Conservation (phyloP, 2,797 vertebrate genomes). For the Luscinia luscinia region DNA sequence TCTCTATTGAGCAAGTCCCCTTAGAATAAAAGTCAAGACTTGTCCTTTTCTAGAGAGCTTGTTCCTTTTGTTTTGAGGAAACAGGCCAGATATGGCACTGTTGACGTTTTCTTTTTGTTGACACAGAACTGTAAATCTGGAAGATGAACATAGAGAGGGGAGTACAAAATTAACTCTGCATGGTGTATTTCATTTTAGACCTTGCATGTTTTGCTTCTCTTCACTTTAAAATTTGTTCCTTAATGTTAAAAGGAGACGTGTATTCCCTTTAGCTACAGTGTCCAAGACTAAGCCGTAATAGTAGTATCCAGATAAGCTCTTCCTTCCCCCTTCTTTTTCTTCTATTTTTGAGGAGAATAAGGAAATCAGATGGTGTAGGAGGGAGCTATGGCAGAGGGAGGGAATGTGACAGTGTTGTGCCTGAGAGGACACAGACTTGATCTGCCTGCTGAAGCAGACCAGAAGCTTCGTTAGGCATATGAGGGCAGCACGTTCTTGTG, state of each 20-base stretch:
- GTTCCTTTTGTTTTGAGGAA: neutral
- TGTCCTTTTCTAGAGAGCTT: neutral
- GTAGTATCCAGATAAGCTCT: neutral
- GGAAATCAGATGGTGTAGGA: neutral
- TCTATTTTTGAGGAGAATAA: neutral
- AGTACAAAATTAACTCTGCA: neutral
- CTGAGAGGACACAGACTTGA: neutral
- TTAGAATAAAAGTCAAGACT: neutral
- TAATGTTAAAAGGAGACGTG: neutral
- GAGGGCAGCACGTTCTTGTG: constrained; percentile 22
- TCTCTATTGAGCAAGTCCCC: neutral
- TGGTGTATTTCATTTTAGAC: neutral
- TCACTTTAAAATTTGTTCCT: neutral
- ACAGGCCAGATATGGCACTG: neutral
- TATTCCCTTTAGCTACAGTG: neutral
- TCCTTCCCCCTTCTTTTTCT: neutral
- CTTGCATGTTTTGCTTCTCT: neutral
- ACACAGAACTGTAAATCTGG: neutral
- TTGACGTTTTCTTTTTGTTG: constrained; percentile 18
- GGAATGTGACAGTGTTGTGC: neutral
- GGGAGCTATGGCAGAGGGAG: neutral
- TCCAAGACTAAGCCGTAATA: neutral
- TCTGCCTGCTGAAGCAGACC: neutral
- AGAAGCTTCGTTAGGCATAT: neutral
- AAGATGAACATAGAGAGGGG: neutral